Base-by-base conservation (phyloP, 2,888 invertebrate genomes). In the Platycheirus albimanus region DNA sequence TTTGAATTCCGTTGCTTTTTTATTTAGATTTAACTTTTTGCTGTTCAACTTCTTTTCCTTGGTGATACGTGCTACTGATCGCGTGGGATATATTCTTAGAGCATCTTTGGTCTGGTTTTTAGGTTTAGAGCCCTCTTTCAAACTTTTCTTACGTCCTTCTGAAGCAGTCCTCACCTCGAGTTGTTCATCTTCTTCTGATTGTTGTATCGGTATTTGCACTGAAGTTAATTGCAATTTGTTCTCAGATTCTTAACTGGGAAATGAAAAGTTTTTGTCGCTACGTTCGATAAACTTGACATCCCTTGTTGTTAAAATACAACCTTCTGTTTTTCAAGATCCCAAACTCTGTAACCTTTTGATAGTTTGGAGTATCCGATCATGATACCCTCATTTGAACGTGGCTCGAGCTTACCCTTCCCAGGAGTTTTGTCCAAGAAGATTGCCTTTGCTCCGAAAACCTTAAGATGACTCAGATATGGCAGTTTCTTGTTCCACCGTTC, bases 401-500 rank as follows among this genome's bases (percentile, higher is more conserved):
- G 38, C 1, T 70, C 67, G 10, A 56, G 41, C 10, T 49, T 75
- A 13, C 36, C 54, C 13, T 61, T 49, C 8, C 28, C 36, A 24
- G 54, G 36, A 24, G 24, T 24, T 24, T 24, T 24, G 24, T 24
- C 6, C 3, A 24, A 24, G 3, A 54, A 45, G 49, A 64, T 49
- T 24, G 51, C 15, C 17, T 38, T 66, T 56, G 64, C 51, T 15
- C 41, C 58, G 38, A 58, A 67, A 0, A 58, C 51, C 15, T 58
- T 75, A 4, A 67, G 17, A 43, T 67, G 19, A 20, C 33, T 58
- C 17, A 67, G 15, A 47, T 66, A 30, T 2, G 66, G 64, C n/a
- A 75, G n/a, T n/a, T n/a, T n/a, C n/a, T 17, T 58, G 15, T 66
- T 38, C 72, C 85, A 77, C 13, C 19, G 3, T 69, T 86, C 85